Conservation (phyloP, 2,113 vertebrate species). For the Oenanthe oenanthe region DNA sequence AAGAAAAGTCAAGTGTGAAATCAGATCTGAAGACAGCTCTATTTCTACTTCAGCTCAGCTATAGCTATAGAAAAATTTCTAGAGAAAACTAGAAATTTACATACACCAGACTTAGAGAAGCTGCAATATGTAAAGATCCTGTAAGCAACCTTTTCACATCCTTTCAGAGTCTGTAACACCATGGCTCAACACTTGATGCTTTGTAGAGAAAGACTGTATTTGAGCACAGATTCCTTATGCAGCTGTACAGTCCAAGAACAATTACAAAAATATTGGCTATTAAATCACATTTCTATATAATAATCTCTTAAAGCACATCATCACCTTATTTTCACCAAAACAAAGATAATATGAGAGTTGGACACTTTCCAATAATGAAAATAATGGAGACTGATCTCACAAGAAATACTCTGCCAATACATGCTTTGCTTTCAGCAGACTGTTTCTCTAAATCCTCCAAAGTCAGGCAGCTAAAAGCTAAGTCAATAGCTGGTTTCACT, state of each 20-base stretch:
- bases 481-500: accelerated
- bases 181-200: neutral
- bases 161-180: accelerated
- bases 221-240: neutral
- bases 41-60: neutral
- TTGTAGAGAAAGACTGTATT: neutral
- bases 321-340: neutral
- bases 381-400: neutral
- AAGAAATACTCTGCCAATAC: neutral
- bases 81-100: neutral
- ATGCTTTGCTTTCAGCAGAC: neutral
- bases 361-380: neutral
- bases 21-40: neutral
- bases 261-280: neutral
- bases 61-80: no score
- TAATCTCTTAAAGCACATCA: neutral
- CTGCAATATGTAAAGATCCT: neutral
- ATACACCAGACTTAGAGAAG: neutral
- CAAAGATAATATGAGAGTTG: neutral
- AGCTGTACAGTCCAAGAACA: neutral
- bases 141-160: neutral
- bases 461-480: neutral
- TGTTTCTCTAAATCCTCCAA: neutral
- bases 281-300: neutral
- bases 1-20: neutral